Evolutionary conservation across 2,888 invertebrate species (phyloP).

Genomic region (Eupelmus urozonus): DNA sequence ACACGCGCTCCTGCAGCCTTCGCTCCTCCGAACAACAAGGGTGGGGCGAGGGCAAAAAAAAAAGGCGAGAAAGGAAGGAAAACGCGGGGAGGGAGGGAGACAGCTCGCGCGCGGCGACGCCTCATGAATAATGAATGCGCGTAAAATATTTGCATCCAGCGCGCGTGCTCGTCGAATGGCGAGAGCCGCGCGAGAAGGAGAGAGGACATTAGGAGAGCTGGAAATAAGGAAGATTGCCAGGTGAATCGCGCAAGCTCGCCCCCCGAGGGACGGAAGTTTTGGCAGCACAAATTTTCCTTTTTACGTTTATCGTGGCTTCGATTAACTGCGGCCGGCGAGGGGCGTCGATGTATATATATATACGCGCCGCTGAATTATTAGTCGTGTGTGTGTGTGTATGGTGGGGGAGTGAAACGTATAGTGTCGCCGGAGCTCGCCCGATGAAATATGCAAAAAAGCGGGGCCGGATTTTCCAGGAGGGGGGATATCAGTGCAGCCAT

Average conservation of each 20-base stretch:
- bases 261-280: slow-evolving; percentile 22
- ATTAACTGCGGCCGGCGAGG: slow-evolving; percentile 1
- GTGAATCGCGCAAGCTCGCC: slow-evolving; percentile 32
- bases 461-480: too few species aligned
- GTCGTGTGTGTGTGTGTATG: too few species aligned
- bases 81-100: slow-evolving; percentile 48
- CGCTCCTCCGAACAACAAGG: too few species aligned
- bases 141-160: slow-evolving; percentile 60
- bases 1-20: too few species aligned
- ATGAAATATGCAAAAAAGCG: background rate
- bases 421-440: too few species aligned
- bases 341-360: background rate
- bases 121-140: slow-evolving; percentile 63
- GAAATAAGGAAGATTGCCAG: slow-evolving; percentile 37
- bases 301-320: slow-evolving; percentile 1
- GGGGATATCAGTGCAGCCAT: too few species aligned
- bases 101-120: slow-evolving; percentile 49
- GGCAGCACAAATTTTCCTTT: background rate
- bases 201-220: background rate
- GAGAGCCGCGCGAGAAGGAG: slow-evolving; percentile 19
- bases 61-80: too few species aligned
- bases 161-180: slow-evolving; percentile 58
- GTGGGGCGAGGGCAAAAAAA: too few species aligned
- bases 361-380: slow-evolving; percentile 4
- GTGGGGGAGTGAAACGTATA: too few species aligned